Conservation (phyloP, 2,113 vertebrate species). For the Crotalus helleri region DNA sequence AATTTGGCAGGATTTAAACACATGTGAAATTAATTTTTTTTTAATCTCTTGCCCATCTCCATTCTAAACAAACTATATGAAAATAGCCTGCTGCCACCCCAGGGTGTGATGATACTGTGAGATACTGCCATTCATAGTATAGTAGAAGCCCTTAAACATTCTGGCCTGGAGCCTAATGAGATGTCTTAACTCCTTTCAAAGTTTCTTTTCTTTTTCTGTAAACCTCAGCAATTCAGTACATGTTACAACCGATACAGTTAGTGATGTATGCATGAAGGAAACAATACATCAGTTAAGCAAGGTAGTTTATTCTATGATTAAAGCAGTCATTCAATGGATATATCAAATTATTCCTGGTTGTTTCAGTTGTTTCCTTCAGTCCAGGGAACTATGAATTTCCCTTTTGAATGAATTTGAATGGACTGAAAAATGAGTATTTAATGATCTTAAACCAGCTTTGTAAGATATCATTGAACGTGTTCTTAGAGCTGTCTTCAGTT, state of each 20-base stretch:
- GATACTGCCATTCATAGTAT: slow-evolving; percentile 55
- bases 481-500: background rate
- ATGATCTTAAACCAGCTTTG: background rate
- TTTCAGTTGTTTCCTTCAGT: slow-evolving; percentile 45
- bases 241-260: slow-evolving; percentile 61
- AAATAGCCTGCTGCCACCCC: slow-evolving; percentile 54
- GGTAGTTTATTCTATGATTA: slow-evolving; percentile 39
- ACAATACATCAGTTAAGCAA: slow-evolving; percentile 48
- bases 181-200: slow-evolving; percentile 67
- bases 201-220: slow-evolving; percentile 41
- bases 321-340: slow-evolving; percentile 36
- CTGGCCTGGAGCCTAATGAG: slow-evolving; percentile 54
- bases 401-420: slow-evolving; percentile 2
- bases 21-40: slow-evolving; percentile 52
- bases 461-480: background rate
- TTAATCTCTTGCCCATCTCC: slow-evolving; percentile 56
- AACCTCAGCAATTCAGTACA: slow-evolving; percentile 58
- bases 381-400: background rate
- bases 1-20: slow-evolving; percentile 51
- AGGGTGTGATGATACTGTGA: slow-evolving; percentile 63
- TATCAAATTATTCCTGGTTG: slow-evolving; percentile 32
- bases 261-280: slow-evolving; percentile 52
- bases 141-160: slow-evolving; percentile 59
- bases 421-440: background rate
- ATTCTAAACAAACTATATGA: slow-evolving; percentile 57